Percentiles rank a stretch among this genome's conserved stretches.
These are phyloP conservation scores for Misgurnus anguillicaudatus DNA, from an alignment of 2,113 vertebrate genomes.

Conservation along the genomic window DNA sequence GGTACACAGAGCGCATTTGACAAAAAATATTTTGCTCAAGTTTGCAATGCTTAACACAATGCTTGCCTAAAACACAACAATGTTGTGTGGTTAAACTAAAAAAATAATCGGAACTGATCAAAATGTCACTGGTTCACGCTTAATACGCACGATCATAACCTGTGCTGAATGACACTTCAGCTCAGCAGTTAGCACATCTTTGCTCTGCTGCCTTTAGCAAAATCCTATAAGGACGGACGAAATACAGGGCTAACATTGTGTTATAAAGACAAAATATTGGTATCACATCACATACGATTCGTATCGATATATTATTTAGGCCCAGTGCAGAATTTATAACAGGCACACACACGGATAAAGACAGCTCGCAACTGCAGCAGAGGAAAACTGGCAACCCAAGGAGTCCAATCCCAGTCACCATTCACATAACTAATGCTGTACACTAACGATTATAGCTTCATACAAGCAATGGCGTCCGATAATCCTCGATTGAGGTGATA, in stretches of 20 bases:
- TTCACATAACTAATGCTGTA: constrained; percentile 1
- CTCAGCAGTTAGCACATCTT: constrained; percentile 35
- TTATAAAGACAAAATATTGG: background rate
- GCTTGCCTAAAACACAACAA: background rate
- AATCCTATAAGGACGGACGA: constrained; percentile 4
- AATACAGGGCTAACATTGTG: background rate
- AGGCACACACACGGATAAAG: constrained; percentile 46
- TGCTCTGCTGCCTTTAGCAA: constrained; percentile 14
- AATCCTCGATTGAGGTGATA: background rate
- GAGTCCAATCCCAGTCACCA: constrained; percentile 40
- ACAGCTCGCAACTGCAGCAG: constrained; percentile 63
- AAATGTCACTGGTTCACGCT: constrained; percentile 20
- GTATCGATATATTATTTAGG: constrained; percentile 37
- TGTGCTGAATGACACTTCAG: constrained; percentile 34
- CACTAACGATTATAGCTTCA: background rate
- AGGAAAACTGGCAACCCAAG: constrained; percentile 67
- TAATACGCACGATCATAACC: constrained; percentile 24
- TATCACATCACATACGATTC: background rate
- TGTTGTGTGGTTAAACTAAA: background rate
- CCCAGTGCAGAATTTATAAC: constrained; percentile 46
- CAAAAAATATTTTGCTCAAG: constrained; percentile 4
- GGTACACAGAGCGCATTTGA: constrained; percentile 8
- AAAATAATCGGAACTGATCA: background rate
- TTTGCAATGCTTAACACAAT: constrained; percentile 1
- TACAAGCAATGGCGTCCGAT: background rate